Evolutionary conservation across 1,140 invertebrate genomes (phyloP).

Genomic region (Drosophila lini): DNA sequence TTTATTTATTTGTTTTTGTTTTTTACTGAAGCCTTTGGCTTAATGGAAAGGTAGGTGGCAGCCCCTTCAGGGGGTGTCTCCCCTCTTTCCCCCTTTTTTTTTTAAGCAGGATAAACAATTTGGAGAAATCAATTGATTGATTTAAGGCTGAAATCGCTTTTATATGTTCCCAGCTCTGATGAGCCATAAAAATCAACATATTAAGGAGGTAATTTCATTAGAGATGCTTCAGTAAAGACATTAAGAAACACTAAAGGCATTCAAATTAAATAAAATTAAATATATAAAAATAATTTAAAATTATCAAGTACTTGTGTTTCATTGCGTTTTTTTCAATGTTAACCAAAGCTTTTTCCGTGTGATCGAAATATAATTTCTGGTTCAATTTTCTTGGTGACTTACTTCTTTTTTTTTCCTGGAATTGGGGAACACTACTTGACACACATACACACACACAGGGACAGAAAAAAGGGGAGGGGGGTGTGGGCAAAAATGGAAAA

Average conservation of each 20-base stretch:
- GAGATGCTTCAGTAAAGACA: neutral
- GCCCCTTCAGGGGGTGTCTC: neutral
- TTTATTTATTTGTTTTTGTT: constrained; percentile 20
- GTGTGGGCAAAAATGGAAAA: constrained; percentile 6
- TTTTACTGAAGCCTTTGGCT: constrained; percentile 16
- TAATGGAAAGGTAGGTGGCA: constrained; percentile 24
- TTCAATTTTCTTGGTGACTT: constrained; percentile 32
- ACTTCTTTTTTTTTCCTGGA: constrained; percentile 1
- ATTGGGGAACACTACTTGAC: constrained; percentile 19
- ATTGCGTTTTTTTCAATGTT: neutral
- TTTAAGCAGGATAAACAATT: neutral
- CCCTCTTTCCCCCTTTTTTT: neutral
- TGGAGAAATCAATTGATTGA: constrained; percentile 23
- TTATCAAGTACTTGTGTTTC: neutral
- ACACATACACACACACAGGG: neutral
- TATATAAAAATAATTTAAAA: neutral
- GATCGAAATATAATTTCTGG: constrained; percentile 25
- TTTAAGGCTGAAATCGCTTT: constrained; percentile 1
- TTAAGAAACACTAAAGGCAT: neutral
- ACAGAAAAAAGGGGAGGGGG: neutral
- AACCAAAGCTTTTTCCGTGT: neutral
- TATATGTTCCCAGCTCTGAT: neutral
- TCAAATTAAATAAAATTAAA: neutral
- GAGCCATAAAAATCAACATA: constrained; percentile 9
- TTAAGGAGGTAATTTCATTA: neutral